Evolutionary conservation across 2,797 vertebrate genomes (phyloP), one percentile per base, ranked within the genome.

Genomic region (Sebastes reedi): DNA sequence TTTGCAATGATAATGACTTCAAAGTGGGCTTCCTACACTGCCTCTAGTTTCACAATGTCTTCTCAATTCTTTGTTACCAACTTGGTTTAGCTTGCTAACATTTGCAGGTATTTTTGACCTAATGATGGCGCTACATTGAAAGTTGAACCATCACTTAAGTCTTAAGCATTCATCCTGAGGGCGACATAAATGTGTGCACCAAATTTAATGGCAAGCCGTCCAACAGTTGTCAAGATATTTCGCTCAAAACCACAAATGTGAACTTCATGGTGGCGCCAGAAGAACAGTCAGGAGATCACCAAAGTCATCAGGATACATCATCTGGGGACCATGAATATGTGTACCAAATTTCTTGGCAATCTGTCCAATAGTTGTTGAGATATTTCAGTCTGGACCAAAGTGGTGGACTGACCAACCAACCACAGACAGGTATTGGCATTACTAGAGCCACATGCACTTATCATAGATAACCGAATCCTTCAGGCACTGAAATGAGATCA

Each of bases 1-100:
- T 84, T 66, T 89, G 78, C 67, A 78, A 75, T 54, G 67, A 86
- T 75, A 85, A 88, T 72, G 73, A 76, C 70, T n/a, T 39, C 24
- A 80, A 89, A 83, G 64, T 52, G 16, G 20, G 75, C 70, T 74
- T 75, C 56, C 24, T 67, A 75, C 54, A 65, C 50, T 34, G 71
- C 22, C 24, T 75, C 8, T 30, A 22, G 5, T 46, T 65, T 66
- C n/a, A 5, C 30, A 56, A 0, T 1, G 27, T 55, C 27, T 62
- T 66, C n/a, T 8, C 9, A 58, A 42, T 14, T 14, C 1, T 34
- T 65, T 55, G 27, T 18, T 2, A 42, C n/a, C 6, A 27, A 32
- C 46, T 32, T 46, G n/a, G 16, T 34, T 46, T 39, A 46, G 42
- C 20, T 67, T 50, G 20, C 54, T 39, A 55, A 52, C 5, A 32